Conservation (phyloP, 92 coral and sea anemone species). For the Pocillopora grandis region DNA sequence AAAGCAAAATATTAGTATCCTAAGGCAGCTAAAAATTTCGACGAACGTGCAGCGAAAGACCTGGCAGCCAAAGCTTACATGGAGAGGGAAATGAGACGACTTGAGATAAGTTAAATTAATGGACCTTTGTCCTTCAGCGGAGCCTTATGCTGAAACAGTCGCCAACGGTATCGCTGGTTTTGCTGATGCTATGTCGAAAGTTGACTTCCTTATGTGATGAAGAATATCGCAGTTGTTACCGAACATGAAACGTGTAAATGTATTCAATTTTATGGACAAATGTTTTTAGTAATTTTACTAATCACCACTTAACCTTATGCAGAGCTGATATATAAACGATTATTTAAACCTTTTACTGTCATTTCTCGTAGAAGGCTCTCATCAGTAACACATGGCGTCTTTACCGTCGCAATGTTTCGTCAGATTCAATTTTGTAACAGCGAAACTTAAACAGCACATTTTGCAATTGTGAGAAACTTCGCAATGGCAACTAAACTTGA, state of each 20-base stretch:
- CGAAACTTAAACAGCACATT: too few relatives aligned
- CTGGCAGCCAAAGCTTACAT: neutral
- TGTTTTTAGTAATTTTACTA: too few relatives aligned
- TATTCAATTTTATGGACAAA: neutral
- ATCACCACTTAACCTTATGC: too few relatives aligned
- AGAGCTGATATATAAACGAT: too few relatives aligned
- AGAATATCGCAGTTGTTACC: neutral
- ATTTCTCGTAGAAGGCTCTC: too few relatives aligned
- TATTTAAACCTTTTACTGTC: too few relatives aligned
- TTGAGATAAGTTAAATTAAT: slow-evolving; percentile 10
- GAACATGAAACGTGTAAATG: neutral
- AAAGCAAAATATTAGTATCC: slow-evolving; percentile 6
- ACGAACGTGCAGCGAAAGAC: slow-evolving; percentile 11
- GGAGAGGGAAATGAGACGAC: slow-evolving; percentile 16
- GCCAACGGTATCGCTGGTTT: neutral
- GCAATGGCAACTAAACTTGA: too few relatives aligned
- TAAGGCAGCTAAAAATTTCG: slow-evolving; percentile 17
- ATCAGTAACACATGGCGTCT: too few relatives aligned
- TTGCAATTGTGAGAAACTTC: too few relatives aligned
- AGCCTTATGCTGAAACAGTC: slow-evolving; percentile 37
- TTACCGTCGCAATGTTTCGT: too few relatives aligned
- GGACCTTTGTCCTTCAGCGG: slow-evolving; percentile 8
- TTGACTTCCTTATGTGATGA: slow-evolving; percentile 11
- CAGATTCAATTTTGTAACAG: too few relatives aligned
- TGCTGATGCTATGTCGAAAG: slow-evolving; percentile 4